Evolutionary conservation across 2,888 invertebrate genomes (phyloP), one percentile per base, ranked within the genome.

Genomic region (Sphinx pinastri): DNA sequence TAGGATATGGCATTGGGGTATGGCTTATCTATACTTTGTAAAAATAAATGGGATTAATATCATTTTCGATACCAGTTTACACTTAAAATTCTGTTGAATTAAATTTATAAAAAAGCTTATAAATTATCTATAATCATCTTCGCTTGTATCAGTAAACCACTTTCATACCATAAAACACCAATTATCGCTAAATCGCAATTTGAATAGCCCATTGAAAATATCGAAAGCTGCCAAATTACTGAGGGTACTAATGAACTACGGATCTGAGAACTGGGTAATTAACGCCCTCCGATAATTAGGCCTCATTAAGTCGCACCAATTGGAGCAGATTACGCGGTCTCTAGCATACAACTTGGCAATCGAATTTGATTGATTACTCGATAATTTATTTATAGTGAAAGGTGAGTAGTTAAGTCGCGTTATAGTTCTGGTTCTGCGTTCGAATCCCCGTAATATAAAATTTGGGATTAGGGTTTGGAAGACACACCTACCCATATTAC

Each of bases 261-360:
- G 47, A 54, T 38, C 60, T 68, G 54, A 60, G 68, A 68, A 58
- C 52, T 51, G 68, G 58, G 49, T 71, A 68, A 71, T 71, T 71
- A 71, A 58, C 68, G 69, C 55, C 31, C 47, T 55, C 19, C 38
- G 66, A 63, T 70, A 68, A 72, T 72, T 72, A 72, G 68, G 38
- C 63, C 57, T 70, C 70, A 72, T 68, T 72, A 68, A 63, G 51
- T 67, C 57, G 57, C n/a, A 45, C 66, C 66, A 66, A 70, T 70
- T 54, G 63, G 45, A 59, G 66, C 47, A 66, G 49, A 69, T 69
- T 68, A 66, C 63, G 63, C 66, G 55, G 68, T 57, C 49, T 51
- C 52, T 58, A 31, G 19, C 58, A 52, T 67, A 13, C 51, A 58
- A 70, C 58, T 59, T 11, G 59, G 38, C 58, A 38, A 31, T 38